These are phyloP conservation scores for Pristionchus pacificus DNA, from an alignment of 1,140 invertebrate genomes.

Conservation along the genomic window DNA sequence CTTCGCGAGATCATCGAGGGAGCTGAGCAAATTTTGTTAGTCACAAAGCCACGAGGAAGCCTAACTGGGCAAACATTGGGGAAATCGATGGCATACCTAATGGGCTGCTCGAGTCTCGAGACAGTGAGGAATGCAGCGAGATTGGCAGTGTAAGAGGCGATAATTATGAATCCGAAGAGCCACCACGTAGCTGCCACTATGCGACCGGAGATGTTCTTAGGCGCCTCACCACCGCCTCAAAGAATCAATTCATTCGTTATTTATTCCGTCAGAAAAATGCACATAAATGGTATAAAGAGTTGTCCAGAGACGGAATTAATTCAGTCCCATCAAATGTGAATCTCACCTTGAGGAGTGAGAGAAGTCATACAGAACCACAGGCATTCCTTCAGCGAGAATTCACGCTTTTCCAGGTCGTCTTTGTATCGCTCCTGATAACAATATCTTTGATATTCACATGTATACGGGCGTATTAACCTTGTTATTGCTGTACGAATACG, in stretches of 20 bases:
- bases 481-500: constrained; percentile 86
- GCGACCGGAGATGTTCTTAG: constrained; percentile 68
- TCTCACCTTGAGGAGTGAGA: constrained; percentile 75
- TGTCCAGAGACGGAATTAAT: constrained; percentile 16
- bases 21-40: constrained; percentile 85
- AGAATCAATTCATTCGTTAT: constrained; percentile 18
- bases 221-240: constrained; percentile 85
- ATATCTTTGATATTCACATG: too few species aligned
- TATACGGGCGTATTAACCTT: too few species aligned
- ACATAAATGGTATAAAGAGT: too few species aligned
- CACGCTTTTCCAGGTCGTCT: constrained; percentile 82
- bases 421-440: constrained; percentile 71
- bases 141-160: constrained; percentile 95
- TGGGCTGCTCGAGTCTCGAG: constrained; percentile 89
- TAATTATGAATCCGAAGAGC: constrained; percentile 97
- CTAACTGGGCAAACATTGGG: too few species aligned
- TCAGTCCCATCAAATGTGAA: not conserved
- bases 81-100: constrained; percentile 69
- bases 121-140: constrained; percentile 93
- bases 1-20: constrained; percentile 87
- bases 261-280: too few species aligned
- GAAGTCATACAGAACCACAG: constrained; percentile 99
- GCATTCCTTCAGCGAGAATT: constrained; percentile 91
- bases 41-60: too few species aligned
- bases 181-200: constrained; percentile 91